Evolutionary conservation across 2,888 invertebrate genomes (phyloP), one percentile per base, ranked within the genome.

Genomic region (Melanotus villosus): DNA sequence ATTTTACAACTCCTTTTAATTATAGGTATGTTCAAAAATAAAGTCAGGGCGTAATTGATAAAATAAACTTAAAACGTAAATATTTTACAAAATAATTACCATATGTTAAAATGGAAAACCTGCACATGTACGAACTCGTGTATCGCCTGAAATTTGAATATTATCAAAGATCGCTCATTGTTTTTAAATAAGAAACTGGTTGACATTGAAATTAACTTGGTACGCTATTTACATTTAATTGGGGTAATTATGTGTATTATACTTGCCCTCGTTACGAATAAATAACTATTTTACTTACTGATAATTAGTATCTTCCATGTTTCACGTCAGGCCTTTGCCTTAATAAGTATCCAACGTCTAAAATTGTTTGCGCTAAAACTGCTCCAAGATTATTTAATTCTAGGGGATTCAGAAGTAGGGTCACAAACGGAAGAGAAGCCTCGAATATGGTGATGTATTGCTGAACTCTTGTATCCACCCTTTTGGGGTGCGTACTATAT

Each of bases 361-460:
- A 62, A 64, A 64, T 47, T 60, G 34, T 43, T 59, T 66, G 56
- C 63, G 60, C 50, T 66, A 70, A 69, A 70, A 63, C 70, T 58
- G 50, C 66, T 57, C 50, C 38, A 66, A 65, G 70, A 66, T 65
- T 63, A 63, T 68, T 65, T 65, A 65, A 71, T 68, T 71, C 62
- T 62, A 34, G 62, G 60, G 62, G 68, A 71, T 65, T 65, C 56
- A 63, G 60, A 65, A 68, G 64, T 64, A 59, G 68, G 71, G 71
- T 65, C 65, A 65, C 65, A 68, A 68, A 68, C 71, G 71, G 68
- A 71, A 71, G 71, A 68, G 59, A 68, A 68, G 68, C 64, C 71
- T 71, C 71, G 71, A 71, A 71, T 71, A 56, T 65, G 43, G 68
- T 71, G 71, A 71, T 71, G 63, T 71, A 71, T 71, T 71, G 68